Conservation (phyloP, 2,888 invertebrate genomes). For the Microplitis deprimator region DNA sequence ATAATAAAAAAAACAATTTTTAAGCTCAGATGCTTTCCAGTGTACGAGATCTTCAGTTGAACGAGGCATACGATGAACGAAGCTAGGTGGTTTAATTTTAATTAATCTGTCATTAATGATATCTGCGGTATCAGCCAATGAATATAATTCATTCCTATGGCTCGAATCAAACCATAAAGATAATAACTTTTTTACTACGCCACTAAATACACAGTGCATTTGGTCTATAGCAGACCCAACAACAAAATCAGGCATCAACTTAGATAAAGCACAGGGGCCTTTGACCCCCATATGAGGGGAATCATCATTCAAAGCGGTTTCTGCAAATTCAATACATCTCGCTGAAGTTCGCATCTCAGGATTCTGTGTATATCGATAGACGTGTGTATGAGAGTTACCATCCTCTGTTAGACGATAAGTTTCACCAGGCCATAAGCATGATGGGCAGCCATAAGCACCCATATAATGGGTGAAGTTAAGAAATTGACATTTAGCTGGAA, state of each 20-base stretch:
- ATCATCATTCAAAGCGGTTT: neutral
- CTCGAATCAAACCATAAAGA: slow-evolving; percentile 15
- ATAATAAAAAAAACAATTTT: slow-evolving; percentile 32
- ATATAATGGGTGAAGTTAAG: slow-evolving; percentile 6
- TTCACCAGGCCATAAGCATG: neutral
- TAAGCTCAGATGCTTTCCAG: slow-evolving; percentile 34
- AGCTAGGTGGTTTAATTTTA: slow-evolving; percentile 27
- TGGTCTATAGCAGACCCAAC: slow-evolving; percentile 11
- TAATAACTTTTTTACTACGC: slow-evolving; percentile 18
- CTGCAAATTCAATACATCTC: slow-evolving; percentile 4
- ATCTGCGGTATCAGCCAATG: neutral
- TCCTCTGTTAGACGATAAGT: neutral
- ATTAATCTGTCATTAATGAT: slow-evolving; percentile 15
- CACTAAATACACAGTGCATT: slow-evolving; percentile 31
- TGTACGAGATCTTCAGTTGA: slow-evolving; percentile 26
- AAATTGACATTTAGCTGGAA: slow-evolving; percentile 7
- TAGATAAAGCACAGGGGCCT: slow-evolving; percentile 2
- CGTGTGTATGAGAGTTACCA: slow-evolving; percentile 4
- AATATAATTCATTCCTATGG: neutral
- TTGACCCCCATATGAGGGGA: neutral
- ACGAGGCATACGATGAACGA: slow-evolving; percentile 29
- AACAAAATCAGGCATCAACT: slow-evolving; percentile 21
- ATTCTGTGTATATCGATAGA: slow-evolving; percentile 32
- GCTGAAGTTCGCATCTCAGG: slow-evolving; percentile 28
- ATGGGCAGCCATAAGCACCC: neutral